These are phyloP conservation scores for Atrichornis clamosus DNA, from an alignment of 2,113 vertebrate genomes.

Conservation along the genomic window DNA sequence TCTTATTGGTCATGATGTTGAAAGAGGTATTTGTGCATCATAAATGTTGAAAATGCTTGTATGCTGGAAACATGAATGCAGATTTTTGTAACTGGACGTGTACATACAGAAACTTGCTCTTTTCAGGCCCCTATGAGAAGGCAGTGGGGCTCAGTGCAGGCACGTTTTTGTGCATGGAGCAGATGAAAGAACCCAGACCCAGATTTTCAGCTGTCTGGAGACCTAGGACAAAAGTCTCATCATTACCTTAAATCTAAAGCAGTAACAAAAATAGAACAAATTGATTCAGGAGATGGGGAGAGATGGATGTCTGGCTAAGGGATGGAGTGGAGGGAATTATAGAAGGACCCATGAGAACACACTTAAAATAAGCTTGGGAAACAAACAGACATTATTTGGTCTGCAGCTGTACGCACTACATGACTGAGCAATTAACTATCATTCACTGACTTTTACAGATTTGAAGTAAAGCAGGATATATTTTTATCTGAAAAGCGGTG, in stretches of 20 bases:
- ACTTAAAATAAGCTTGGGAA: not conserved
- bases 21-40: not conserved
- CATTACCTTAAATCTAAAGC: not conserved
- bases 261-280: not conserved
- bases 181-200: not conserved
- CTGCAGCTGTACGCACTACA: not conserved
- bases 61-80: not conserved
- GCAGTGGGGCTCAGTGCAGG: not conserved
- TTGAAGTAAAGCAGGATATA: not conserved
- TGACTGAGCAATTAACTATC: slow-evolving; percentile 41
- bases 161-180: not conserved
- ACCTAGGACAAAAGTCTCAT: not conserved
- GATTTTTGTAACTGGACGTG: not conserved
- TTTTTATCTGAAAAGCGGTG: not conserved
- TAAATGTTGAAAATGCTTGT: not conserved
- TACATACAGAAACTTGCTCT: not conserved
- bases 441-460: not conserved
- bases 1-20: not conserved
- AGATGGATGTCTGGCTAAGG: not conserved
- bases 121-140: not conserved
- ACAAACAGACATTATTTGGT: not conserved
- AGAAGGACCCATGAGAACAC: not conserved
- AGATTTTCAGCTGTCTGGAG: slow-evolving; percentile 27
- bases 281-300: not conserved
- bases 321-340: not conserved